phyloP scores from a whole-genome alignment of 37 sponge, comb jelly and placozoan species.

The Dysidea cf. avara region DNA sequence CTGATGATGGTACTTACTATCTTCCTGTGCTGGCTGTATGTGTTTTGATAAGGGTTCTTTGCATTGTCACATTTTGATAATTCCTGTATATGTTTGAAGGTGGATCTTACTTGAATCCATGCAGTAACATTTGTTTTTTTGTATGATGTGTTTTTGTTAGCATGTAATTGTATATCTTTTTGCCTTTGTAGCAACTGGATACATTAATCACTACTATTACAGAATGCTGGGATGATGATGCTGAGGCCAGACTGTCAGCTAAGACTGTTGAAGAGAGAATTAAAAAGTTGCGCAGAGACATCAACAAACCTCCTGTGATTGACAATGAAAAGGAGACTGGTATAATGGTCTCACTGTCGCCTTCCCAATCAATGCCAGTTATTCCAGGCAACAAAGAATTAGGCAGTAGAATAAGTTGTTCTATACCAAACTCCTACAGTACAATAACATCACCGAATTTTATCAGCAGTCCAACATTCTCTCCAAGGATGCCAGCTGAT shows the following conservation, averaged over 20 bases:
- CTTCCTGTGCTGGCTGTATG: background rate
- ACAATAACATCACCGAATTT: no score
- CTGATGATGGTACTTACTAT: no score
- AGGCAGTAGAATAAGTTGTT: no score
- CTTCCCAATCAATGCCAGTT: no score
- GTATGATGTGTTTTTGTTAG: background rate
- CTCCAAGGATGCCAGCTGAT: no score
- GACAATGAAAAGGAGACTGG: no score
- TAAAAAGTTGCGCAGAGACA: constrained; percentile 1
- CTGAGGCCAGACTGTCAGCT: constrained; percentile 50
- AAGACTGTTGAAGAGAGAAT: constrained; percentile 29
- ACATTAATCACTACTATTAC: constrained; percentile 25
- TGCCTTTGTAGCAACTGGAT: constrained; percentile 14
- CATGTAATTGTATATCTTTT: background rate
- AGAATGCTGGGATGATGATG: constrained; percentile 64
- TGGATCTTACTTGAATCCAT: background rate
- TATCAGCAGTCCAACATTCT: no score
- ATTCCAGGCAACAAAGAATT: no score
- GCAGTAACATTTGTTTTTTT: background rate
- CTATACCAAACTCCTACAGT: no score
- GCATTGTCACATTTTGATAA: background rate
- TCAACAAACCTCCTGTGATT: no score
- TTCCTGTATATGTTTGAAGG: background rate
- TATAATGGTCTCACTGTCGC: no score
- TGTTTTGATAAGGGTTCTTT: background rate